These are phyloP conservation scores for Oryzias javanicus DNA, from an alignment of 2,113 vertebrate genomes.

Conservation along the genomic window DNA sequence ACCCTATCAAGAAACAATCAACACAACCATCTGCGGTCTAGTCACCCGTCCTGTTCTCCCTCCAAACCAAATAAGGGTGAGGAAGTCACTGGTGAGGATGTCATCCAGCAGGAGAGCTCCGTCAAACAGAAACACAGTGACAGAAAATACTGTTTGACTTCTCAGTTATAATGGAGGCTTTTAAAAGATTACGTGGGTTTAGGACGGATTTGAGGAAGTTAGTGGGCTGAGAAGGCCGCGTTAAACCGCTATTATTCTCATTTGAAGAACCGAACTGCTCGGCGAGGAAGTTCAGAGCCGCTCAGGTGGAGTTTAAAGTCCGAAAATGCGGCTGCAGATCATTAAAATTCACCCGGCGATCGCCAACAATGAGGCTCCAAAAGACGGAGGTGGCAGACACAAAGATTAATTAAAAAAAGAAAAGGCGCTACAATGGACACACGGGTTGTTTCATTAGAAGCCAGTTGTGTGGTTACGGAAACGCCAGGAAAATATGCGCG, in stretches of 20 bases:
- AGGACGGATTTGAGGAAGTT: slow-evolving; percentile 34
- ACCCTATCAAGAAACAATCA: slow-evolving; percentile 69
- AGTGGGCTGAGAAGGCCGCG: slow-evolving; percentile 20
- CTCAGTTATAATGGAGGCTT: slow-evolving; percentile 33
- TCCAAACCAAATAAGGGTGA: slow-evolving; percentile 72
- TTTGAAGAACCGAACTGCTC: slow-evolving; percentile 4
- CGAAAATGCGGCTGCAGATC: slow-evolving; percentile 52
- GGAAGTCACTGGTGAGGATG: slow-evolving; percentile 56
- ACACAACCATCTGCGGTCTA: slow-evolving; percentile 70
- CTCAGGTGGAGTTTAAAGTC: slow-evolving; percentile 50
- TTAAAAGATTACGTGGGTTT: slow-evolving; percentile 43
- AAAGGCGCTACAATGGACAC: slow-evolving; percentile 76
- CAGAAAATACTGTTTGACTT: slow-evolving; percentile 57
- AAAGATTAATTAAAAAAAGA: slow-evolving; percentile 80
- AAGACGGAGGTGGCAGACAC: slow-evolving; percentile 65
- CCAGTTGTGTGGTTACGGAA: slow-evolving; percentile 73
- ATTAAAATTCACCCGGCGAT: slow-evolving; percentile 65
- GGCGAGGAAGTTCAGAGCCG: slow-evolving; percentile 21
- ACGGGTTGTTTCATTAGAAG: slow-evolving; percentile 81
- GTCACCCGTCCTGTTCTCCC: slow-evolving; percentile 64
- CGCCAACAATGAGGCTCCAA: slow-evolving; percentile 71
- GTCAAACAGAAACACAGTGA: slow-evolving; percentile 60
- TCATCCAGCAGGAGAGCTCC: slow-evolving; percentile 50
- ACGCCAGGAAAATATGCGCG: slow-evolving; percentile 80
- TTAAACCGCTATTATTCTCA: slow-evolving; percentile 3